Evolutionary conservation across 2,888 invertebrate genomes (phyloP), one percentile per base, ranked within the genome.

Genomic region (Amblyjoppa fuscipennis): DNA sequence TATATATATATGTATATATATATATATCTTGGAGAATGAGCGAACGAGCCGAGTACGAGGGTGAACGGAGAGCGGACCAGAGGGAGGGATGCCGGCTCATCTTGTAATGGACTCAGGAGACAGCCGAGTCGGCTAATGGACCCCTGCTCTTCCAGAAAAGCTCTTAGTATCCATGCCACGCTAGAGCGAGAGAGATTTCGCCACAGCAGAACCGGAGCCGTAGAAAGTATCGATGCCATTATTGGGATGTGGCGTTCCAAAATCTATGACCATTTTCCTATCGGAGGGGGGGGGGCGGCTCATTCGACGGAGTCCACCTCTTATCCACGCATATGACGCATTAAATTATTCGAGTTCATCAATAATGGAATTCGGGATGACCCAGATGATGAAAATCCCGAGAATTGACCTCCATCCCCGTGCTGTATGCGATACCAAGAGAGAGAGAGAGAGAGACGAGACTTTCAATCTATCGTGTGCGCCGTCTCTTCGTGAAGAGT

Each of bases 71-170:
- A 89, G 89, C 87, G 86, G 88, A 87, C 88, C 88, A 87, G 87
- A 87, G 90, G 91, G 90, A 56, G 59, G 75, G 79, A 87, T 87
- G 82, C 82, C 83, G 91, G 93, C 93, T 94, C 93, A 94, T 94
- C 94, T 94, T 93, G 94, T 94, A 94, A 94, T 94, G 94, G 94
- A 94, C 94, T 94, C 94, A 92, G 92, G 94, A 94, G 94, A 94
- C 94, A 94, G 92, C 92, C 93, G 93, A 93, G 92, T 93, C 91
- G 93, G 93, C 93, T 94, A 94, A 94, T 94, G 94, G 94, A 94
- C 91, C 92, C 91, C 91, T 90, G 90, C 92, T 93, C 91, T 92
- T 91, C 91, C 92, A 92, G 91, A 93, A 94, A 93, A 93, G 93
- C 93, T 94, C 93, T 93, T 92, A 91, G 93, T 92, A 84, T 93